A percentile compares a stretch with the other conserved stretches of the same genome.
Conservation (phyloP, 1,140 invertebrate genomes). For the Dendrolimus kikuchii region DNA sequence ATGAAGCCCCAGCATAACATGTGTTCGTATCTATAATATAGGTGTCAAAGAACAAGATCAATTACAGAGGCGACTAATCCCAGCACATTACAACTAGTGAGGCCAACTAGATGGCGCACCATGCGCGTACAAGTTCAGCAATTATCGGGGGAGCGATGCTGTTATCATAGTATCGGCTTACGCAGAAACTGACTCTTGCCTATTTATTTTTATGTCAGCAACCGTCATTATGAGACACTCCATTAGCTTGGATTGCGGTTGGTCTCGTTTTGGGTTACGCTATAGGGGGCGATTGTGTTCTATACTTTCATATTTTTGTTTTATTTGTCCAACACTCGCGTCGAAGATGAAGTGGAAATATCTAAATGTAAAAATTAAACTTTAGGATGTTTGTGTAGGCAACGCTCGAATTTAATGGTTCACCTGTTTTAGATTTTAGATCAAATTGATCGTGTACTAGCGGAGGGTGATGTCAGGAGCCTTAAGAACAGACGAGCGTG, state of each 20-base stretch:
- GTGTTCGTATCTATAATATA: constrained; percentile 4
- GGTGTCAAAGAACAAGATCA: constrained; percentile 20
- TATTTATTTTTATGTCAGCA: constrained; percentile 73
- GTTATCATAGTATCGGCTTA: constrained; percentile 73
- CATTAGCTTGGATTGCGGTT: constrained; percentile 70
- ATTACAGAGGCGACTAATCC: constrained; percentile 47
- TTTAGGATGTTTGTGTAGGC: no score
- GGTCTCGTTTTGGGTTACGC: constrained; percentile 65
- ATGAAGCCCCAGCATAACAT: not conserved
- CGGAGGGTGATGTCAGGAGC: no score
- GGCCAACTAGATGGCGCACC: constrained; percentile 15
- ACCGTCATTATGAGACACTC: constrained; percentile 71
- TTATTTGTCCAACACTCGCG: constrained; percentile 3
- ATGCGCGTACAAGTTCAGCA: constrained; percentile 54
- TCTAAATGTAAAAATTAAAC: not conserved
- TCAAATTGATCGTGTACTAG: no score
- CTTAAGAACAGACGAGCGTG: no score
- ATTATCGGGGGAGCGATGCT: constrained; percentile 68
- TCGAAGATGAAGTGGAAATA: not conserved
- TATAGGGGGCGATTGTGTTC: constrained; percentile 52
- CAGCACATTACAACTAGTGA: constrained; percentile 38
- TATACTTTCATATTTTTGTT: constrained; percentile 34
- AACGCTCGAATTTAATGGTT: no score
- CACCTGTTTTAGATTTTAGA: no score
- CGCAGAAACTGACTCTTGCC: constrained; percentile 70